phyloP scores from a whole-genome alignment of 64 coral and sea anemone species.

The Stylophora pistillata region DNA sequence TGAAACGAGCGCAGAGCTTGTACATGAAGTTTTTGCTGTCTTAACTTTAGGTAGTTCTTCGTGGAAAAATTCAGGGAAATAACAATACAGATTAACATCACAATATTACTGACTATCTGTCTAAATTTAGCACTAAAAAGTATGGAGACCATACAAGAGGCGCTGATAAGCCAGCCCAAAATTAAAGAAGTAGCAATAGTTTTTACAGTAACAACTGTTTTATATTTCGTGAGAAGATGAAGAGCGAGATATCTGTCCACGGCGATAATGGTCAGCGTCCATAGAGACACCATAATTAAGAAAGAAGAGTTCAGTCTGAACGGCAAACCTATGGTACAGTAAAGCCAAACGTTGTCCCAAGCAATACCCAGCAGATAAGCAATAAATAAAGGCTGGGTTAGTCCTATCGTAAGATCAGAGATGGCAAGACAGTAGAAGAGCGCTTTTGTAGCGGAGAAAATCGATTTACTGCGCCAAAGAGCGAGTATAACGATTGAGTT shows the following conservation, averaged over 20 bases:
- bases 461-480: not conserved
- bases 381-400: not conserved
- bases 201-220: not conserved
- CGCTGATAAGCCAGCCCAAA: not conserved
- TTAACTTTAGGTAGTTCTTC: not conserved
- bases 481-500: not conserved
- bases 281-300: not conserved
- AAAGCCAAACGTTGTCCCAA: not conserved
- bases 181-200: not conserved
- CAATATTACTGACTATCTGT: not conserved
- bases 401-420: not conserved
- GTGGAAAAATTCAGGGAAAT: not conserved
- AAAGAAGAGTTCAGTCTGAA: not conserved
- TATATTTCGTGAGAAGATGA: not conserved
- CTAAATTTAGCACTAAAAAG: not conserved
- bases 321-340: not conserved
- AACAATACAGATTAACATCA: not conserved
- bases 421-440: not conserved
- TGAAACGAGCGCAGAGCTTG: not conserved
- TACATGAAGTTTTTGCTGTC: not conserved
- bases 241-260: slow-evolving; percentile 14
- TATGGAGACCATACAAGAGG: not conserved
- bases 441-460: not conserved
- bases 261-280: not conserved
- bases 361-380: not conserved